phyloP scores from a whole-genome alignment of 2,888 invertebrate species.

The Thera britannica region DNA sequence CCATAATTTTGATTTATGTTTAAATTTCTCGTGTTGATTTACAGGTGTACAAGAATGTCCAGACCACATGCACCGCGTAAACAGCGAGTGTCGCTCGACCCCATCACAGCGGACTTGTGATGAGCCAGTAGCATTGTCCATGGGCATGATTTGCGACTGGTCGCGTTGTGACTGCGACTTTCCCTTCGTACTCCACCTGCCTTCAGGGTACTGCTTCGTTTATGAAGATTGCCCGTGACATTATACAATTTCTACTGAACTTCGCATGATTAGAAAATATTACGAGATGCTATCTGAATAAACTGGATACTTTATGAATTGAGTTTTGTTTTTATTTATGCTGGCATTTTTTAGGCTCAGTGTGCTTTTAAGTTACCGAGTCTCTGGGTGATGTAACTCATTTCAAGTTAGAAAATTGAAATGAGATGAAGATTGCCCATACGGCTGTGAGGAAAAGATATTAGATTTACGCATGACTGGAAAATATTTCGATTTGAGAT shows the following conservation, averaged over 20 bases:
- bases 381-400: neutral
- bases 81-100: conserved; percentile 73
- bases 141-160: conserved; percentile 76
- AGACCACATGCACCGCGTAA: conserved; percentile 70
- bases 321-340: conserved; percentile 6
- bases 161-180: conserved; percentile 78
- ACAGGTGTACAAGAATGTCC: conserved; percentile 72
- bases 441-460: conserved; percentile 10
- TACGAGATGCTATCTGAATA: conserved; percentile 12
- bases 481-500: conserved; percentile 21
- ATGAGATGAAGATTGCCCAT: conserved; percentile 12
- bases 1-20: neutral
- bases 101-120: conserved; percentile 75
- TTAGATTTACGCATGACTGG: conserved; percentile 32
- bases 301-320: conserved; percentile 11
- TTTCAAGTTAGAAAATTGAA: neutral
- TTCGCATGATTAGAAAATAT: conserved; percentile 11
- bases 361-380: neutral
- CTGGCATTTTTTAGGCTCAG: neutral
- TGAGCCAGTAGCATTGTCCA: conserved; percentile 69
- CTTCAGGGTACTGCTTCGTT: conserved; percentile 73
- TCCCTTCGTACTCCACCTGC: conserved; percentile 69
- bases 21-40: neutral
- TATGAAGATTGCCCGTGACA: conserved; percentile 70
- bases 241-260: conserved; percentile 34